These are phyloP conservation scores for Eubasilissa regina DNA, from an alignment of 1,140 invertebrate genomes.

Conservation along the genomic window DNA sequence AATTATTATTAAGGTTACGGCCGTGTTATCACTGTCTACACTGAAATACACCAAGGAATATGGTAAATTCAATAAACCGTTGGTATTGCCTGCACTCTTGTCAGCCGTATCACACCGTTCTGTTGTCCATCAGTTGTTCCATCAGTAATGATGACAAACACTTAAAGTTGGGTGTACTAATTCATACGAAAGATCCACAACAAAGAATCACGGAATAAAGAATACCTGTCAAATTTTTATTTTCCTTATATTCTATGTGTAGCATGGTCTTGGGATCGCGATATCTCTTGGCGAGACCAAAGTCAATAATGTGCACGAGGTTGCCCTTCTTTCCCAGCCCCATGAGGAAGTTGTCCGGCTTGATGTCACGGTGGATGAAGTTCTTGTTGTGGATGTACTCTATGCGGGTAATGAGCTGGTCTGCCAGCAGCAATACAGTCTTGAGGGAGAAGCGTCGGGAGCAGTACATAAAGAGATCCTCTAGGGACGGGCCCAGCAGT, in stretches of 20 bases:
- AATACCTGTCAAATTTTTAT: conserved; percentile 97
- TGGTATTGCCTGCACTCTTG: too few relatives aligned
- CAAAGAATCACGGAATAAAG: neutral
- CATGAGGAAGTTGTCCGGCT: conserved; percentile 99
- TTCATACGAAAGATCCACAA: neutral
- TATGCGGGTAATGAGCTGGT: conserved; percentile 97
- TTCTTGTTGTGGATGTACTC: conserved; percentile 98
- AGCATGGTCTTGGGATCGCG: conserved; percentile 91
- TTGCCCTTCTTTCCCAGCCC: conserved; percentile 96
- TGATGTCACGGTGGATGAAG: conserved; percentile 97
- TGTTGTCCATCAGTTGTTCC: too few relatives aligned
- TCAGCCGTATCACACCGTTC: too few relatives aligned
- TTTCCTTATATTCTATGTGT: conserved; percentile 98
- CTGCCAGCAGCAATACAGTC: conserved; percentile 97
- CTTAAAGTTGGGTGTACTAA: too few relatives aligned
- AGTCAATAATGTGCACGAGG: conserved; percentile 98
- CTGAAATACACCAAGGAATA: too few relatives aligned
- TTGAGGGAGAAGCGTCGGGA: conserved; percentile 96
- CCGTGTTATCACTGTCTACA: too few relatives aligned
- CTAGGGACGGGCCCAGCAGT: conserved; percentile 95
- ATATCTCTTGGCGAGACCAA: conserved; percentile 98
- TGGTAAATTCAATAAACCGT: too few relatives aligned
- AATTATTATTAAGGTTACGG: too few relatives aligned
- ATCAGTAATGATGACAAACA: too few relatives aligned
- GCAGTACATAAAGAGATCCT: conserved; percentile 99